Percentiles rank a stretch among this genome's conserved stretches.
Conservation (phyloP, 2,888 invertebrate genomes). For the Merodon equestris region DNA sequence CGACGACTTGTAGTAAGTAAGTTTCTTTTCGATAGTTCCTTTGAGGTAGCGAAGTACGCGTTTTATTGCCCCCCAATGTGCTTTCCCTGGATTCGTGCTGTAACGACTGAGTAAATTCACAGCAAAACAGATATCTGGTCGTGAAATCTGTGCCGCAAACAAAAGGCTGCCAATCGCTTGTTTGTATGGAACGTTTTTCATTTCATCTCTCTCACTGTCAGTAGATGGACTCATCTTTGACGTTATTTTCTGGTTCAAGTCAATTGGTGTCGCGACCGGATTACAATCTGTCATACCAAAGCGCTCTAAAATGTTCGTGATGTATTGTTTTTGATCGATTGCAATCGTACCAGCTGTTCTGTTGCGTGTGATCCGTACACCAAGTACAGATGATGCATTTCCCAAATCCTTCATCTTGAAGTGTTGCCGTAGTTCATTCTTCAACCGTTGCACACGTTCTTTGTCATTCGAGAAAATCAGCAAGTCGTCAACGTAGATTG, state of each 20-base stretch:
- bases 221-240: slow-evolving; percentile 40
- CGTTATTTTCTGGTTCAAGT: slow-evolving; percentile 46
- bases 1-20: too few relatives aligned
- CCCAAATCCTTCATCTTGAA: slow-evolving; percentile 68
- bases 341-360: slow-evolving; percentile 27
- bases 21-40: too few relatives aligned
- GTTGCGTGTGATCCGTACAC: slow-evolving; percentile 52
- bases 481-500: slow-evolving; percentile 70
- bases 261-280: slow-evolving; percentile 42
- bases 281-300: slow-evolving; percentile 58
- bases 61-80: slow-evolving; percentile 66
- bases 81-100: slow-evolving; percentile 39
- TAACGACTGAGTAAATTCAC: slow-evolving; percentile 67
- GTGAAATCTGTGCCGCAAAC: slow-evolving; percentile 27
- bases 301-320: slow-evolving; percentile 17
- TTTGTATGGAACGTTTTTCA: slow-evolving; percentile 35
- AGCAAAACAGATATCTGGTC: slow-evolving; percentile 65
- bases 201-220: slow-evolving; percentile 25
- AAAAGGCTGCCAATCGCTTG: slow-evolving; percentile 27
- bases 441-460: slow-evolving; percentile 39
- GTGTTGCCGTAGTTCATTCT: slow-evolving; percentile 33
- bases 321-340: slow-evolving; percentile 64
- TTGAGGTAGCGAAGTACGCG: too few relatives aligned
- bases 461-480: slow-evolving; percentile 61
- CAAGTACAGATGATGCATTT: slow-evolving; percentile 58